Base-by-base conservation (phyloP, 2,888 invertebrate species). In the Ichneumoninae sp. region DNA sequence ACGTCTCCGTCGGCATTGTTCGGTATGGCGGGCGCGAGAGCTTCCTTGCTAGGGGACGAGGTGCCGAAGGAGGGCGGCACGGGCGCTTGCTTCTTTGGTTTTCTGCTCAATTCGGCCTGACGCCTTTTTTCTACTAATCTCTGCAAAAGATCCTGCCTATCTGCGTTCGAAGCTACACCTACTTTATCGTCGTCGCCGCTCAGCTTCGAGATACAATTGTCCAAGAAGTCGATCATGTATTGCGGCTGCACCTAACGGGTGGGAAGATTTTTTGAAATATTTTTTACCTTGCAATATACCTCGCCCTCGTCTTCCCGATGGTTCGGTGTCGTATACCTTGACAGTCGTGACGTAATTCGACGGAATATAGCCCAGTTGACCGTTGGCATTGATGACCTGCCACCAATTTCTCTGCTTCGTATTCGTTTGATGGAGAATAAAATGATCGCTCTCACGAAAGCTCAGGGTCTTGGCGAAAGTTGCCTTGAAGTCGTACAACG, bases 381-480 rank as follows among this genome's bases (percentile, higher is more conserved):
- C 98, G 92, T 95, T 96, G 93, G 95, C 96, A 94, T 97, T 97
- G 88, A 97, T 96, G 70, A 98, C 97, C 95, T 97, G 97, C 97
- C 97, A 98, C 98, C 97, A 98, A 92, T 98, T 97, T 86, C 96
- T 95, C 92, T 97, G 97, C 90, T 97, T 97, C 3, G 96, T 96
- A 86, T 96, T 96, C 30, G 95, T 96, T 92, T 97, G 97, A 91
- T 97, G 96, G 26, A 98, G 94, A 89, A 97, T 96, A 93, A 98
- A 98, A 92, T 96, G 96, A 92, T 98, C 97, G 85, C 97, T 97
- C 91, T 96, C 96, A 87, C 95, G 95, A 94, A 98, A 98, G 92
- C 96, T 97, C 84, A 98, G 94, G 7, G 98, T 97, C 94, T 97
- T 97, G 16, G 97, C 96, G 91, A 97, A 96, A 68, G 97, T 97